These are phyloP conservation scores for Acanthornis magna DNA, from an alignment of 2,797 vertebrate species.

Conservation along the genomic window DNA sequence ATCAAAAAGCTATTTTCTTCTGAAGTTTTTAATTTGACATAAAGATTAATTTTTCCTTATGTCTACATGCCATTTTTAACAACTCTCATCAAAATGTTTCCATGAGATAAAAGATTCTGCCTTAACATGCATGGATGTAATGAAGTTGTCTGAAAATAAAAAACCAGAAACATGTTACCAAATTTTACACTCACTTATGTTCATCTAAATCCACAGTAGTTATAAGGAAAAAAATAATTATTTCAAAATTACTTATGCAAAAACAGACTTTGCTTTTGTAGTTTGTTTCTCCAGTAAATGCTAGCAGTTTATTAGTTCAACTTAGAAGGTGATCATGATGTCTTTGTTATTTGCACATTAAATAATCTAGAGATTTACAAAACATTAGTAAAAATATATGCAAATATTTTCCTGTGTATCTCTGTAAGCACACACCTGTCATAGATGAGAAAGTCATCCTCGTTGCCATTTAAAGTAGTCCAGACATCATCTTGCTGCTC, in stretches of 20 bases:
- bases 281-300: neutral
- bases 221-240: neutral
- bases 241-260: neutral
- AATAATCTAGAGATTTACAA: neutral
- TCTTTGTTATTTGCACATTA: neutral
- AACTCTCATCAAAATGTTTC: neutral
- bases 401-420: neutral
- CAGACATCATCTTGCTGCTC: conserved; percentile 84
- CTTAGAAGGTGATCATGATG: neutral
- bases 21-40: neutral
- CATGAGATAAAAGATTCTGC: neutral
- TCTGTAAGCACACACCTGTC: conserved; percentile 82
- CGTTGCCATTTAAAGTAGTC: conserved; percentile 83
- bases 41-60: neutral
- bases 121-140: neutral
- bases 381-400: neutral
- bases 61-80: neutral
- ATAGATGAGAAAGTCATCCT: conserved; percentile 92
- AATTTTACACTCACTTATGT: neutral
- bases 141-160: neutral
- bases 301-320: neutral
- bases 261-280: neutral
- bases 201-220: neutral
- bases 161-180: neutral
- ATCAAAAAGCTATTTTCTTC: neutral